phyloP scores from a whole-genome alignment of 2,797 vertebrate genomes.

The Cyclura pinguis region DNA sequence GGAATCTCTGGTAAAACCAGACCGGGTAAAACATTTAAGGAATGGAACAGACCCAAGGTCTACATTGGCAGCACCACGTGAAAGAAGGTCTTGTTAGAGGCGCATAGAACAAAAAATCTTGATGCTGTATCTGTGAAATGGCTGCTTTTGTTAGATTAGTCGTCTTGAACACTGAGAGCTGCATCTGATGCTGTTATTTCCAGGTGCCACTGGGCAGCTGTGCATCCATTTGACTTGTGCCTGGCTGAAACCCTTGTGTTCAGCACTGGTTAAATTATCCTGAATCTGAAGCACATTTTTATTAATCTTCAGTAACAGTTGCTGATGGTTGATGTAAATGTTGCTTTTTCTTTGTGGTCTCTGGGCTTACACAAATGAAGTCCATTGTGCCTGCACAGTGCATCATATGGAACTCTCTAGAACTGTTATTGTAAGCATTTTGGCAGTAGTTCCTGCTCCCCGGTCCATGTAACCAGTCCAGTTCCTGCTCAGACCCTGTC shows the following conservation, averaged over 20 bases:
- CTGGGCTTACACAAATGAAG: too few relatives aligned
- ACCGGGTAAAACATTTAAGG: background rate
- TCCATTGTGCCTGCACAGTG: too few relatives aligned
- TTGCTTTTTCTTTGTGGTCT: too few relatives aligned
- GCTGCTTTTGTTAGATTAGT: background rate
- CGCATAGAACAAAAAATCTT: background rate
- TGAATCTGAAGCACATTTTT: background rate
- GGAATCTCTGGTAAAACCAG: background rate
- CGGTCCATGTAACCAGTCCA: too few relatives aligned
- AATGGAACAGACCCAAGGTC: too few relatives aligned
- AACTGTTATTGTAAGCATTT: too few relatives aligned
- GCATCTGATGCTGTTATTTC: background rate
- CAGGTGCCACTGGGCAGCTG: too few relatives aligned
- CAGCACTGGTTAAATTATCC: background rate
- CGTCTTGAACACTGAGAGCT: background rate
- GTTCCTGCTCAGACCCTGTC: too few relatives aligned
- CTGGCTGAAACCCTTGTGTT: background rate
- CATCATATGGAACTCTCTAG: too few relatives aligned
- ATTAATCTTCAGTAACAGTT: too few relatives aligned
- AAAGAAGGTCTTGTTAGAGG: background rate
- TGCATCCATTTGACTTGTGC: background rate
- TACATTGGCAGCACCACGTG: background rate
- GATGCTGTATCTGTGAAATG: background rate
- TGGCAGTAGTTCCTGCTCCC: too few relatives aligned
- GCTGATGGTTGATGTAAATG: too few relatives aligned